A percentile compares a stretch with the other conserved stretches of the same genome.
Evolutionary conservation across 2,797 vertebrate genomes (phyloP).

Genomic region (Poeciliopsis infans): DNA sequence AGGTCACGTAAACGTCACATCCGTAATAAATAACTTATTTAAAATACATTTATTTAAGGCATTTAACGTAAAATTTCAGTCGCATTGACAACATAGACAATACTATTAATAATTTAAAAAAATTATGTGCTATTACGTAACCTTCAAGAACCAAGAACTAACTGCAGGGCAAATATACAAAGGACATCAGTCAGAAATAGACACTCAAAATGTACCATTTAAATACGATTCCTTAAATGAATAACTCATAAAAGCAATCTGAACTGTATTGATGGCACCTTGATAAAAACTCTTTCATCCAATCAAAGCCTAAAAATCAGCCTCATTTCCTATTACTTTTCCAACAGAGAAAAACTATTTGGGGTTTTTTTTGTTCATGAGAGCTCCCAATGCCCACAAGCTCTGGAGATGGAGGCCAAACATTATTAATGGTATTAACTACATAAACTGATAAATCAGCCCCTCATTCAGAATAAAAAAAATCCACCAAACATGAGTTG

Average conservation of each 20-base stretch:
- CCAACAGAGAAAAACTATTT: neutral
- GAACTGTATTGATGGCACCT: neutral
- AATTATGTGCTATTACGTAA: neutral
- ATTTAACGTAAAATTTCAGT: neutral
- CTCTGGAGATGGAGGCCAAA: neutral
- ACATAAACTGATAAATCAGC: neutral
- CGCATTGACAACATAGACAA: neutral
- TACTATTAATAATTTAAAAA: neutral
- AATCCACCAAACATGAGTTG: neutral
- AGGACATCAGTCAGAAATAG: neutral
- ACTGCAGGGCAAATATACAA: neutral
- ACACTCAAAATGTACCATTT: neutral
- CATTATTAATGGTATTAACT: neutral
- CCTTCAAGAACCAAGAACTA: neutral
- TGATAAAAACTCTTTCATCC: neutral
- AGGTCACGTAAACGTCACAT: constrained; percentile 40
- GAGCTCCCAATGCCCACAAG: neutral
- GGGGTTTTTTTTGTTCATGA: neutral
- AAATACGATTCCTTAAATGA: neutral
- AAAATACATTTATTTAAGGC: neutral
- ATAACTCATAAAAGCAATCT: neutral
- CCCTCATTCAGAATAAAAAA: neutral
- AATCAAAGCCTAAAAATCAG: neutral
- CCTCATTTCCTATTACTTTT: neutral
- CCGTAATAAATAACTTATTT: constrained; percentile 44